Evolutionary conservation across 2,888 invertebrate genomes (phyloP), one percentile per base, ranked within the genome.

Genomic region (Pherbina coryleti): DNA sequence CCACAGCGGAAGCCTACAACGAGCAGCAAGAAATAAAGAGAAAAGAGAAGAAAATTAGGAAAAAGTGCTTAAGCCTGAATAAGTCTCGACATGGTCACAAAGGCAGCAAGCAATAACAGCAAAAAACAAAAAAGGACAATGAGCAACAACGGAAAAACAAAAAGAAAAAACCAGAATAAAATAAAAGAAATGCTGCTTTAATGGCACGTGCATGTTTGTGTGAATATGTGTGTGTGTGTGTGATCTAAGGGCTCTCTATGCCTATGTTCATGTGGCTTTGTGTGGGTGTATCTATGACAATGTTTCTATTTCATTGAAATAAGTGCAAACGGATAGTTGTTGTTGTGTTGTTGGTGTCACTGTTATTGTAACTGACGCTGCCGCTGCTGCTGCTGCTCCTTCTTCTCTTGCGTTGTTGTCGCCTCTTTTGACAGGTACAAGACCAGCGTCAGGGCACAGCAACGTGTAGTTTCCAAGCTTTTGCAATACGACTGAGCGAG

Each of bases 11-110:
- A 37, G 37, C 28, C 55, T 17, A 31, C 11, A 25, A 51, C 31
- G 19, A 67, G 14, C 5, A 14, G 28, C 69, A 11, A 37, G 69
- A n/a, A 66, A 31, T 31, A 66, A 66, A 55, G 22, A n/a, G 22
- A 19, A 55, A 55, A 37, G 67, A 67, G 67, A 67, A 49, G 49
- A 70, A 70, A 25, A 53, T 25, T 28, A 70, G 28, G 14, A 70
- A 70, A 64, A n/a, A 55, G 19, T 55, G 22, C 22, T 55, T 55
- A 19, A 55, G 55, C 55, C 22, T 55, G 55, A 55, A 55, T 55
- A 55, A 55, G 22, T 55, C 55, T 55, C 55, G 55, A 55, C 34
- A 37, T 34, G 64, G 34, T 28, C n/a, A 34, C 28, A 34, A n/a
- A 64, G 9, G n/a, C 28, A 49, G 31, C 37, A 37, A n/a, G 34